phyloP scores from a whole-genome alignment of 2,888 invertebrate genomes.

The Synergus umbraculus region DNA sequence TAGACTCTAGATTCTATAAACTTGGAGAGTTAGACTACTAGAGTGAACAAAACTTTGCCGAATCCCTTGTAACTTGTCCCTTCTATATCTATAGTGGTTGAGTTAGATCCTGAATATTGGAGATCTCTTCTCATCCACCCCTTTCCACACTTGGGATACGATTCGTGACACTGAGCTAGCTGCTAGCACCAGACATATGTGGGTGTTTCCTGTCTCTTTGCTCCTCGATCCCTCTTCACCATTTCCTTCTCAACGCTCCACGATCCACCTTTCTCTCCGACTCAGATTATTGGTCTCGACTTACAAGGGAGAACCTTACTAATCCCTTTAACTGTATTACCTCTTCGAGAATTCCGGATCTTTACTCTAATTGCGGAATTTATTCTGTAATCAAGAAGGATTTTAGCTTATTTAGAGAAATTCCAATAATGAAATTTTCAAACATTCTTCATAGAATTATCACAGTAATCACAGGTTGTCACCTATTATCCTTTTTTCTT shows the following conservation, averaged over 20 bases:
- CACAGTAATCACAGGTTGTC: too few relatives aligned
- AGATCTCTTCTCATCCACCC: neutral
- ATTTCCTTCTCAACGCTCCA: neutral
- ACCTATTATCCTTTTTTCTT: too few relatives aligned
- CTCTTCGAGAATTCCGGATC: neutral
- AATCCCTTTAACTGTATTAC: neutral
- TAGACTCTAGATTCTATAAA: conserved; percentile 2
- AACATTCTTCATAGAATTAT: neutral
- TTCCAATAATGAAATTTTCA: neutral
- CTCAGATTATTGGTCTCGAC: conserved; percentile 22
- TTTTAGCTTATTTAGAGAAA: neutral
- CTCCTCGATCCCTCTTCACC: conserved; percentile 11
- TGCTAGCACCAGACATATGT: conserved; percentile 19
- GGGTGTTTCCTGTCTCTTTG: conserved; percentile 31
- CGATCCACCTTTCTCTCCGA: neutral
- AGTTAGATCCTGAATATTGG: neutral
- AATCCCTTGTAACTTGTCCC: conserved; percentile 28
- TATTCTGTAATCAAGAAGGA: neutral
- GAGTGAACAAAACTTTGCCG: conserved; percentile 13
- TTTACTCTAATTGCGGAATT: neutral
- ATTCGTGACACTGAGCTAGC: conserved; percentile 9
- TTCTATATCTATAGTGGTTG: conserved; percentile 17
- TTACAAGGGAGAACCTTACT: neutral
- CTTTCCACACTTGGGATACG: conserved; percentile 19
- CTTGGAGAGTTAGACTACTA: conserved; percentile 18